Evolutionary conservation across 2,888 invertebrate genomes (phyloP).

Genomic region (Lycocerus yunnanus): DNA sequence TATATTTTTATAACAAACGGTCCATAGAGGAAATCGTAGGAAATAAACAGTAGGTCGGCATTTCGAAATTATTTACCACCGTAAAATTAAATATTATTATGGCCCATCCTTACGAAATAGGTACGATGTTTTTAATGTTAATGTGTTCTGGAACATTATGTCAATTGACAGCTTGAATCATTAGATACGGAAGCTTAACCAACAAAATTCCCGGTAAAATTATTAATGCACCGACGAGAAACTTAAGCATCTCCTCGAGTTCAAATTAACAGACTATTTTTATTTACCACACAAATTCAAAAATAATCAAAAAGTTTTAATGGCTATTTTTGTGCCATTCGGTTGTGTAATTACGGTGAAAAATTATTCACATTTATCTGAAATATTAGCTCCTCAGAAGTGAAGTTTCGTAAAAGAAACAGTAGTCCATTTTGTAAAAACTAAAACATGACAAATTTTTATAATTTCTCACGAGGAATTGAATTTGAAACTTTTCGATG

Average conservation of each 20-base stretch:
- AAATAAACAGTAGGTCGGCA: not conserved
- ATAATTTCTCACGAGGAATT: not conserved
- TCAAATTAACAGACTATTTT: constrained; percentile 28
- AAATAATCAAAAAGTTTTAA: constrained; percentile 3
- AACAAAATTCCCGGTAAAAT: constrained; percentile 32
- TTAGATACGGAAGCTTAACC: constrained; percentile 37
- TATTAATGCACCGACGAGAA: constrained; percentile 33
- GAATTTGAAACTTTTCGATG: no score
- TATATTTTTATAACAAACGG: not conserved
- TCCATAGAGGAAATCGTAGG: not conserved
- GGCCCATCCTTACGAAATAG: constrained; percentile 17
- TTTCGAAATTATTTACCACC: not conserved
- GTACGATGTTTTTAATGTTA: constrained; percentile 23
- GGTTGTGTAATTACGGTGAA: not conserved
- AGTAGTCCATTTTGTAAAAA: not conserved
- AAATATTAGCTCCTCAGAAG: not conserved
- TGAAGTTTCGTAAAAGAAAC: not conserved
- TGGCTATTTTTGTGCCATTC: not conserved
- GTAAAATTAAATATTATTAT: constrained; percentile 28
- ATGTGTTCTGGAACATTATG: constrained; percentile 39
- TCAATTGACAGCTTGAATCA: constrained; percentile 38
- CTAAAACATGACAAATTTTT: not conserved
- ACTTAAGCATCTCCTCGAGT: constrained; percentile 18
- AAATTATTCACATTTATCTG: not conserved
- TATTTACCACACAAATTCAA: constrained; percentile 29